These are phyloP conservation scores for Thelaira solivaga DNA, from an alignment of 2,888 invertebrate species.

Conservation along the genomic window DNA sequence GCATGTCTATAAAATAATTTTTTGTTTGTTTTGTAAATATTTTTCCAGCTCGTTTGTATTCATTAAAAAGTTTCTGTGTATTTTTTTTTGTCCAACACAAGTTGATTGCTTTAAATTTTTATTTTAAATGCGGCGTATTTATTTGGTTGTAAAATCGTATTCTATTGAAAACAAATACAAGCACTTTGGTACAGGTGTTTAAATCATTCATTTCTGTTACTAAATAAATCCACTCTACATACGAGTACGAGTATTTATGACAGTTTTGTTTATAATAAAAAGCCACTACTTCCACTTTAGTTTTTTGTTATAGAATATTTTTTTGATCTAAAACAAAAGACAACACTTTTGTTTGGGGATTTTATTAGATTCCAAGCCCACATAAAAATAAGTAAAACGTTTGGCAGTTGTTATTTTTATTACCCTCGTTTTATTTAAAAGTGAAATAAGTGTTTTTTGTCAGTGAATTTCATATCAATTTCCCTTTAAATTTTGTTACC, in stretches of 20 bases:
- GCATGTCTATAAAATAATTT: neutral
- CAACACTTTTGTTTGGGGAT: neutral
- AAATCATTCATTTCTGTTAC: conserved; percentile 15
- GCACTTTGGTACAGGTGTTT: conserved; percentile 41
- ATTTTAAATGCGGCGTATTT: neutral
- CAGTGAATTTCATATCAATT: neutral
- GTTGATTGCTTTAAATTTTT: conserved; percentile 16
- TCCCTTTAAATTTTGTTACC: neutral
- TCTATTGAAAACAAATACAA: neutral
- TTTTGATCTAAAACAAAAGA: too few species aligned
- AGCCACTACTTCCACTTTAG: conserved; percentile 14
- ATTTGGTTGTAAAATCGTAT: neutral
- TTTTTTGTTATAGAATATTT: conserved; percentile 5
- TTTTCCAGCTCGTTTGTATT: neutral
- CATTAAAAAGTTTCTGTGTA: neutral
- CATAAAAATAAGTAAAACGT: conserved; percentile 13
- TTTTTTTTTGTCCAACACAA: conserved; percentile 13
- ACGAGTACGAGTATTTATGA: neutral
- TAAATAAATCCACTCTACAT: neutral
- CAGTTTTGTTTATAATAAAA: neutral
- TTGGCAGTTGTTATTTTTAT: conserved; percentile 13
- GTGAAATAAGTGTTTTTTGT: neutral
- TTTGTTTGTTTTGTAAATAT: neutral
- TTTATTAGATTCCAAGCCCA: conserved; percentile 25
- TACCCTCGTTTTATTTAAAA: neutral